phyloP scores from a whole-genome alignment of 2,888 invertebrate species.

The Lochmaea capreae region DNA sequence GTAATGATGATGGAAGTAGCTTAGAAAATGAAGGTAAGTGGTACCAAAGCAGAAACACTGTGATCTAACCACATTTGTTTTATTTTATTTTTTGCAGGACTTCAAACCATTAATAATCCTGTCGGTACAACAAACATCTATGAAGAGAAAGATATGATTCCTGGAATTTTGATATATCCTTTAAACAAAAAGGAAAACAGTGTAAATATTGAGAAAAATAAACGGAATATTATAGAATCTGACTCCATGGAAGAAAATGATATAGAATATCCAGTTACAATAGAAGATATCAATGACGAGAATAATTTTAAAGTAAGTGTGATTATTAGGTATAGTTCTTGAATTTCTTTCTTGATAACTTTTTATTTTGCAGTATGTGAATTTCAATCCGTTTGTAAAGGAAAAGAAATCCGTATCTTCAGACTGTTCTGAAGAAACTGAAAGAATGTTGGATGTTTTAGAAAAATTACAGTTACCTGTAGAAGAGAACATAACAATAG shows the following conservation, averaged over 20 bases:
- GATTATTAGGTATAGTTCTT: not conserved
- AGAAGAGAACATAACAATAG: constrained; percentile 10
- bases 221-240: constrained; percentile 24
- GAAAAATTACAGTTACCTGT: constrained; percentile 28
- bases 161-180: constrained; percentile 50
- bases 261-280: not conserved
- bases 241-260: not conserved
- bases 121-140: not conserved
- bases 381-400: constrained; percentile 36
- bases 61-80: too few species aligned
- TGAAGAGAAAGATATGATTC: constrained; percentile 39
- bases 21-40: too few species aligned
- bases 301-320: constrained; percentile 16
- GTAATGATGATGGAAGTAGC: too few species aligned
- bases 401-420: constrained; percentile 34
- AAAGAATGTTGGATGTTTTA: constrained; percentile 39
- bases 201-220: constrained; percentile 23
- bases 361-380: constrained; percentile 25
- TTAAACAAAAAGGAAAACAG: constrained; percentile 21
- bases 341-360: not conserved
- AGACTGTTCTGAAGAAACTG: constrained; percentile 40
- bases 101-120: not conserved
- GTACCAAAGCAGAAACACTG: too few species aligned
- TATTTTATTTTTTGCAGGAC: not conserved
- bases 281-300: constrained; percentile 6